Evolutionary conservation across 1,140 invertebrate species (phyloP).

Genomic region (Nilaparvata lugens): DNA sequence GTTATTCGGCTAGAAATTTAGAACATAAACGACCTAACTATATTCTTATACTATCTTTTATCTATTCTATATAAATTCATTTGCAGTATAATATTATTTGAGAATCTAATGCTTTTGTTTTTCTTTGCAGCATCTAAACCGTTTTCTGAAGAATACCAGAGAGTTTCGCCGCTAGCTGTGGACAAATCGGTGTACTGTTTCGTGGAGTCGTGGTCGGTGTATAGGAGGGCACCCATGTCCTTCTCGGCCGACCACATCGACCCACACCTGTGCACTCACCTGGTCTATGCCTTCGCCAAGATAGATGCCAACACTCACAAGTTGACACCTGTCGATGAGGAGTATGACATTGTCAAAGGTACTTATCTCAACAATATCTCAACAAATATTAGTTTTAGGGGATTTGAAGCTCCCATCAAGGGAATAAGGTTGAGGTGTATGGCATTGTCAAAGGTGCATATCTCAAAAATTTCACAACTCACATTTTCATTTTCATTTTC

Average conservation of each 20-base stretch:
- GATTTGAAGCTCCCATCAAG: too few species aligned
- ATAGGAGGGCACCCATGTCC: conserved; percentile 53
- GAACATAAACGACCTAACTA: too few species aligned
- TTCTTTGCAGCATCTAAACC: neutral
- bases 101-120: neutral
- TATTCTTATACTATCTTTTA: too few species aligned
- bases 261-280: conserved; percentile 62
- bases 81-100: too few species aligned
- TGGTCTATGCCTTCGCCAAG: conserved; percentile 69
- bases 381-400: neutral
- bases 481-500: too few species aligned
- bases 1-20: too few species aligned
- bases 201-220: conserved; percentile 52
- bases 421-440: too few species aligned
- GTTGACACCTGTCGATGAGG: conserved; percentile 45
- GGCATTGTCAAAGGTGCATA: too few species aligned
- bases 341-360: conserved; percentile 45
- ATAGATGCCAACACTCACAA: conserved; percentile 51
- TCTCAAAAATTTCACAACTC: too few species aligned
- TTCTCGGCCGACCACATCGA: conserved; percentile 57
- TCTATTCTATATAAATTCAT: too few species aligned
- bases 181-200: conserved; percentile 45
- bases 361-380: conserved; percentile 9
- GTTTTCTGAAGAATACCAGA: neutral
- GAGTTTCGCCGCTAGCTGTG: too few species aligned